phyloP scores from a whole-genome alignment of 2,113 vertebrate species.

The Pimephales promelas region DNA sequence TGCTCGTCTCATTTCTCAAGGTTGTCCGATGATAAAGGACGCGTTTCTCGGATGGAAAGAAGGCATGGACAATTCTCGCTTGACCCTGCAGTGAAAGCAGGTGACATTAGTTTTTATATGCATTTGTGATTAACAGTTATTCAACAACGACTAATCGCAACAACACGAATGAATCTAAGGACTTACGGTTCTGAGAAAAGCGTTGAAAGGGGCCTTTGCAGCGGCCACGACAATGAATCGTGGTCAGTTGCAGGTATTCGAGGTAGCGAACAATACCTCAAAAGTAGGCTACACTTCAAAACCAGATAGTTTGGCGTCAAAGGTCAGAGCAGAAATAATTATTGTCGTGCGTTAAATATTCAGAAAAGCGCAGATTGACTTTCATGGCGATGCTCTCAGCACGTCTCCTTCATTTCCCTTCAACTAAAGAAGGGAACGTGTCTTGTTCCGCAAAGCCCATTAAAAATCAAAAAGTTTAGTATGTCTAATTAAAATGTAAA shows the following conservation, averaged over 20 bases:
- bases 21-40: constrained; percentile 75
- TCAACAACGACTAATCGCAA: constrained; percentile 19
- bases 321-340: constrained; percentile 46
- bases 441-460: constrained; percentile 73
- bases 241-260: not conserved
- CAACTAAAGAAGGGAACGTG: constrained; percentile 58
- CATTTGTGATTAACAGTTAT: constrained; percentile 28
- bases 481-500: constrained; percentile 99
- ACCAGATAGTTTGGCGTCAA: constrained; percentile 18
- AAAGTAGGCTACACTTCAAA: constrained; percentile 38
- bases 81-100: constrained; percentile 55
- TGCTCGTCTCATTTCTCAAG: constrained; percentile 69
- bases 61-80: constrained; percentile 53
- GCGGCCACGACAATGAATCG: not conserved
- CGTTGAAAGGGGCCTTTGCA: not conserved
- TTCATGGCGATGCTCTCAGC: constrained; percentile 23
- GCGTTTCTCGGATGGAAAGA: constrained; percentile 67
- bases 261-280: constrained; percentile 10
- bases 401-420: constrained; percentile 46
- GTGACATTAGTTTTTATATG: constrained; percentile 26
- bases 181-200: constrained; percentile 18
- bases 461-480: constrained; percentile 87
- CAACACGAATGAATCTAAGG: constrained; percentile 27
- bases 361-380: constrained; percentile 25
- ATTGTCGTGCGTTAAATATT: constrained; percentile 47